Evolutionary conservation across 2,113 vertebrate species (phyloP).

Genomic region (Carassius carassius): DNA sequence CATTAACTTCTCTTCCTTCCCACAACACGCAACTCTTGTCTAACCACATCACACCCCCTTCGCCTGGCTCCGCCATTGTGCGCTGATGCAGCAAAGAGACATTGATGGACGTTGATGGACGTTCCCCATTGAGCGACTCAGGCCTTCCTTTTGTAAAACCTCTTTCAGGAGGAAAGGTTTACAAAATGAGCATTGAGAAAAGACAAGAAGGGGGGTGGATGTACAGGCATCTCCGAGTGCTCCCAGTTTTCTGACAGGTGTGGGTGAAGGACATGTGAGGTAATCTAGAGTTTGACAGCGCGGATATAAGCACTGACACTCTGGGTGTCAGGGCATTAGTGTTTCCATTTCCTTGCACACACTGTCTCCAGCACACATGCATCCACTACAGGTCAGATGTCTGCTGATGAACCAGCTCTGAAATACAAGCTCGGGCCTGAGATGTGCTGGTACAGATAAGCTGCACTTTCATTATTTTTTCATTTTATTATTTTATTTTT

Average conservation of each 20-base stretch:
- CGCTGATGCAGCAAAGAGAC: conserved; percentile 27
- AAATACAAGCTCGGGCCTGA: conserved; percentile 29
- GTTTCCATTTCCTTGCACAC: neutral
- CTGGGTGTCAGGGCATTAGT: conserved; percentile 11
- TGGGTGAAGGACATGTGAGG: conserved; percentile 38
- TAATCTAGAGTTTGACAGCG: conserved; percentile 33
- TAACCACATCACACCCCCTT: neutral
- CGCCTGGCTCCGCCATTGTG: conserved; percentile 11
- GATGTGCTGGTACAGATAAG: conserved; percentile 44
- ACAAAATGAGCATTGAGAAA: conserved; percentile 42
- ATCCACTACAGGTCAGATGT: conserved; percentile 11
- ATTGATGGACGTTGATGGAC: conserved; percentile 48
- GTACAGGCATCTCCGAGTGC: conserved; percentile 27
- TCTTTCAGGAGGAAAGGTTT: conserved; percentile 36
- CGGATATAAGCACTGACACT: conserved; percentile 27
- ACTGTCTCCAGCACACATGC: neutral
- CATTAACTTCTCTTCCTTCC: conserved; percentile 1
- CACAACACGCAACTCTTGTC: neutral
- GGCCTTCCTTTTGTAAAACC: conserved; percentile 29
- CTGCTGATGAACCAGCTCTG: conserved; percentile 23
- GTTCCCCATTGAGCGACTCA: conserved; percentile 40
- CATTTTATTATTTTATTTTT: no score
- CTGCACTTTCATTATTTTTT: conserved; percentile 24
- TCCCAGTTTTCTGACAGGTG: conserved; percentile 36
- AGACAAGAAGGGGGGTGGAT: conserved; percentile 22